phyloP scores from a whole-genome alignment of 1,140 invertebrate species.

The Drosophila parvula region DNA sequence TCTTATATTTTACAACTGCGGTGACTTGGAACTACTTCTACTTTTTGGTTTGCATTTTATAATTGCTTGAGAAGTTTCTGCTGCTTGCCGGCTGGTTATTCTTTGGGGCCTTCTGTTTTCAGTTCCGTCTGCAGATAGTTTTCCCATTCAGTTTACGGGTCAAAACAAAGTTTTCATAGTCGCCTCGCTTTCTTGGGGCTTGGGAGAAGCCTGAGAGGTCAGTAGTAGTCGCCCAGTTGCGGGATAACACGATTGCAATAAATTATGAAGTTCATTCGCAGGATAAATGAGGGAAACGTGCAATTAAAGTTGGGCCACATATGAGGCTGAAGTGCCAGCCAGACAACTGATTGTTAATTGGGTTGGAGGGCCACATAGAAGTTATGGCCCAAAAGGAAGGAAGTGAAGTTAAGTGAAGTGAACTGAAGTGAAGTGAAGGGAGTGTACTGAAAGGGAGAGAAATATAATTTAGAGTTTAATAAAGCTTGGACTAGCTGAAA shows the following conservation, averaged over 20 bases:
- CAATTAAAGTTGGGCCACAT: conserved; percentile 76
- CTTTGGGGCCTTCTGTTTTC: conserved; percentile 23
- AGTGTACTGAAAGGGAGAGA: neutral
- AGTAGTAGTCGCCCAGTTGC: conserved; percentile 15
- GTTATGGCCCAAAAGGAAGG: conserved; percentile 31
- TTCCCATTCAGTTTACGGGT: conserved; percentile 57
- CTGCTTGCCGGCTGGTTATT: conserved; percentile 14
- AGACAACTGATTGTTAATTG: conserved; percentile 53
- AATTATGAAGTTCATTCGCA: conserved; percentile 71
- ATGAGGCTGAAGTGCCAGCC: conserved; percentile 56
- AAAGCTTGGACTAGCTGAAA: neutral
- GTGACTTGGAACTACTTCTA: conserved; percentile 33
- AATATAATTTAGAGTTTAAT: conserved; percentile 12
- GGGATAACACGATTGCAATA: conserved; percentile 72
- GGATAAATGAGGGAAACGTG: conserved; percentile 70
- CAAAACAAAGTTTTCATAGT: conserved; percentile 59
- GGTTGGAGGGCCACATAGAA: conserved; percentile 33
- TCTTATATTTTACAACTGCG: conserved; percentile 32
- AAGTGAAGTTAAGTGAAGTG: conserved; percentile 4
- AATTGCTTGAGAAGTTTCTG: conserved; percentile 72
- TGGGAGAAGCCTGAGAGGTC: neutral
- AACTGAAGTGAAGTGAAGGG: neutral
- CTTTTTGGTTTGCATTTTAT: conserved; percentile 64
- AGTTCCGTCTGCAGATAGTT: conserved; percentile 42
- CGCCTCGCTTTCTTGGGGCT: conserved; percentile 33